Evolutionary conservation across 1,140 invertebrate species (phyloP).

Genomic region (Ips nitidus): DNA sequence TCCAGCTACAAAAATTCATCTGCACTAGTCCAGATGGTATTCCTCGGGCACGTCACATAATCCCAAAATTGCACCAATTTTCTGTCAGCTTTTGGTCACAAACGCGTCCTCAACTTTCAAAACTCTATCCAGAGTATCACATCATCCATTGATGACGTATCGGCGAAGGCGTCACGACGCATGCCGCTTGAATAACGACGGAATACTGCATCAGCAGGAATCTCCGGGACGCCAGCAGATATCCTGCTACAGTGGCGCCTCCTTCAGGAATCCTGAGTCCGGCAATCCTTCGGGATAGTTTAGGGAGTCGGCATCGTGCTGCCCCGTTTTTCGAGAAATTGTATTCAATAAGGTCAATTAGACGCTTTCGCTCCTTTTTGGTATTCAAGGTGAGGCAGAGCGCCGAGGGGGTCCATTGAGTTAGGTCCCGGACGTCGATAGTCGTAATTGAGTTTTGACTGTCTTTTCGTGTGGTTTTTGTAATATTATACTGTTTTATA

Average conservation of each 20-base stretch:
- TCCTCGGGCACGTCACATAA: too few species aligned
- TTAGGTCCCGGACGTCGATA: too few species aligned
- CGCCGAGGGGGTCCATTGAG: too few species aligned
- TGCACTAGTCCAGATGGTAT: too few species aligned
- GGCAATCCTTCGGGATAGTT: slow-evolving; percentile 25
- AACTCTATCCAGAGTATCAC: slow-evolving; percentile 8
- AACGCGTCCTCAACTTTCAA: background rate
- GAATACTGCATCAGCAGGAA: slow-evolving; percentile 39
- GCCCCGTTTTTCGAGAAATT: background rate
- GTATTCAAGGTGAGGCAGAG: too few species aligned
- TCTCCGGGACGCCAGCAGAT: slow-evolving; percentile 35
- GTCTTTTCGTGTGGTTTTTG: too few species aligned
- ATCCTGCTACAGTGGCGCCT: slow-evolving; percentile 32
- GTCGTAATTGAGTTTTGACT: too few species aligned
- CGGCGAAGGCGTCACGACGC: slow-evolving; percentile 25
- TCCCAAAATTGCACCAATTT: too few species aligned
- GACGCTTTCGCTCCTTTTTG: background rate
- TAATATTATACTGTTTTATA: too few species aligned
- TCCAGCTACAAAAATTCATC: too few species aligned
- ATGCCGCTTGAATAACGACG: slow-evolving; percentile 19
- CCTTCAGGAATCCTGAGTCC: slow-evolving; percentile 20
- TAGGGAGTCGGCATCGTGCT: slow-evolving; percentile 22
- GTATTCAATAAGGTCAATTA: slow-evolving; percentile 23
- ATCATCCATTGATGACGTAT: slow-evolving; percentile 26
- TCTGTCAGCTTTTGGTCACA: too few species aligned